phyloP scores from a whole-genome alignment of 2,888 invertebrate genomes.

The Mesochorus sp. region DNA sequence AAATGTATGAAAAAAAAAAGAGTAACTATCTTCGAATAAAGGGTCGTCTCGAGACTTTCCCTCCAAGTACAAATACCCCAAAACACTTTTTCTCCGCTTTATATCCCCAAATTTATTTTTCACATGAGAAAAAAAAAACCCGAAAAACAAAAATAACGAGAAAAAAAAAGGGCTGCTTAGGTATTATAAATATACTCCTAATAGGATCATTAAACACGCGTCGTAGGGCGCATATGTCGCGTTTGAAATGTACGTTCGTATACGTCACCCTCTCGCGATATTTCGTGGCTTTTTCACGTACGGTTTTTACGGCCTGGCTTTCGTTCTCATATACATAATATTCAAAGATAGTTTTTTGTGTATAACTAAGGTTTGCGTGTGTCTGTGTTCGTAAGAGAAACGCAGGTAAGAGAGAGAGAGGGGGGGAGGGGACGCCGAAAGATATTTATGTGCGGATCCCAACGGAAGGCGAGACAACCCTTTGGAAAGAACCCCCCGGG shows the following conservation, averaged over 20 bases:
- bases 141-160: conserved; percentile 42
- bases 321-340: conserved; percentile 59
- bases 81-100: no score
- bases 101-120: conserved; percentile 9
- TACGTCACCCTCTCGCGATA: conserved; percentile 56
- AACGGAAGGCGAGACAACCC: conserved; percentile 60
- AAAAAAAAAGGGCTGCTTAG: conserved; percentile 37
- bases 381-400: conserved; percentile 1
- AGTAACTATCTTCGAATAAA: conserved; percentile 40
- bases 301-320: conserved; percentile 21
- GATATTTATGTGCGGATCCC: conserved; percentile 73
- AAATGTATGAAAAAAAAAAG: conserved; percentile 15
- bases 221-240: conserved; percentile 72
- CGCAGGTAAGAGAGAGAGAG: conserved; percentile 71
- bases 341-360: conserved; percentile 46
- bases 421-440: conserved; percentile 66
- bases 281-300: conserved; percentile 27
- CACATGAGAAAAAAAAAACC: conserved; percentile 19
- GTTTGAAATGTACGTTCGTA: conserved; percentile 11
- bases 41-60: no score
- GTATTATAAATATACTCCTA: conserved; percentile 64
- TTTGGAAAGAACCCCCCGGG: conserved; percentile 54
- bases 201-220: conserved; percentile 76
- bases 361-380: background rate
- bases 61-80: no score